phyloP scores from a whole-genome alignment of 2,888 invertebrate genomes.

The Meteorus cinctellus region DNA sequence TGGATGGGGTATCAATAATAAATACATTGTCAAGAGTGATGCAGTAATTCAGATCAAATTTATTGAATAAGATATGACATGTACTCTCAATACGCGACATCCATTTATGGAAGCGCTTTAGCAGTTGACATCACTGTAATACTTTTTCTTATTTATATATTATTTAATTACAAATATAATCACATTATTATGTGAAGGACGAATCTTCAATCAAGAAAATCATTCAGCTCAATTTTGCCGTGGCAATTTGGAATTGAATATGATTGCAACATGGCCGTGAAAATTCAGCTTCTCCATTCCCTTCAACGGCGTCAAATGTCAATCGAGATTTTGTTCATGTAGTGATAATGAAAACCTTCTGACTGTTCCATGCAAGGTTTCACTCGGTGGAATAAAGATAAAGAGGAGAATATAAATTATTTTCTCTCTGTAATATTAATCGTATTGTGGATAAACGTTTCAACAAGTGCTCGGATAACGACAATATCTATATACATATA shows the following conservation, averaged over 20 bases:
- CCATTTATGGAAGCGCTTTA: no score
- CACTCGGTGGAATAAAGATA: background rate
- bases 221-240: no score
- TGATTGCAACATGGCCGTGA: no score
- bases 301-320: no score
- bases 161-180: background rate
- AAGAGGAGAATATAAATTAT: background rate
- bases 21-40: background rate
- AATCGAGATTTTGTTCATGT: no score
- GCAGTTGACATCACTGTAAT: background rate
- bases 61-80: background rate
- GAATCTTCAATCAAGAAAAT: no score
- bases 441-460: slow-evolving; percentile 17
- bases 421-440: slow-evolving; percentile 22
- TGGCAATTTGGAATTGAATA: no score
- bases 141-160: background rate
- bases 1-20: background rate
- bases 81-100: no score
- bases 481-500: slow-evolving; percentile 5
- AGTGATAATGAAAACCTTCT: background rate
- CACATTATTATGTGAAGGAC: no score
- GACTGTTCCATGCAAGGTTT: no score
- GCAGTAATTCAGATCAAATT: background rate
- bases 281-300: no score
- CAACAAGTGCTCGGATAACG: slow-evolving; percentile 23